Evolutionary conservation across 1,140 invertebrate genomes (phyloP), one percentile per base, ranked within the genome.

Genomic region (Trinorchestia longiramus): DNA sequence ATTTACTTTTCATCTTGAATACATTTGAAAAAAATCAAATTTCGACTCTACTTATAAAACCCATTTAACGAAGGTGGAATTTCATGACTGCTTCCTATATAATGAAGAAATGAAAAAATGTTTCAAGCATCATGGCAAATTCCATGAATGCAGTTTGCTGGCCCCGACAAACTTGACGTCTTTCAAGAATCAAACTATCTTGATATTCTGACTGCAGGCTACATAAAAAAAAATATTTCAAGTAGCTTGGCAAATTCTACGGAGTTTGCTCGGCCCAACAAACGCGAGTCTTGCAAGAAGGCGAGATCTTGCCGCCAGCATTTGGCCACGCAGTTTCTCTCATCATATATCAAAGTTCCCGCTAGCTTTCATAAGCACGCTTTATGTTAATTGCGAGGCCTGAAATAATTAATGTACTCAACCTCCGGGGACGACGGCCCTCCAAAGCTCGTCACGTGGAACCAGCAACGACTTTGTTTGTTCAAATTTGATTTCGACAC

Each of bases 291-390:
- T 90, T 43, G 43, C 88, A 90, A 90, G 88, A 90, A 90, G 88
- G 42, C 88, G 8, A 43, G 36, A 41, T 43, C 88, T 90, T 43
- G 43, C 88, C 4, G 11, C 41, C 6, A 90, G 88, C 36, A 41
- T 43, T 90, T 43, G n/a, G 88, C 11, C 4, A 28, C 41, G 88
- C 88, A 1, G 88, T 15, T 43, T 41, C 88, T 36, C 88, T 44
- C 92, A 43, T 94, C 92, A 94, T 94, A 94, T 94, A 94, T 94
- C 92, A 94, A 94, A 94, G 92, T 94, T 94, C 92, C 92, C 92
- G 43, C 92, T 94, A 45, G 92, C 92, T 94, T 94, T 94, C 92
- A 94, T 94, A 8, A 94, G 44, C 92, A 94, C 92, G 92, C 92
- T 94, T 94, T 94, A 94, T 94, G 92, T 94, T 94, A 94, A 94